Percentiles rank a stretch among this genome's conserved stretches.
These are phyloP conservation scores for Delphinapterus leucas DNA, from an alignment of 2,113 vertebrate genomes.

Conservation along the genomic window DNA sequence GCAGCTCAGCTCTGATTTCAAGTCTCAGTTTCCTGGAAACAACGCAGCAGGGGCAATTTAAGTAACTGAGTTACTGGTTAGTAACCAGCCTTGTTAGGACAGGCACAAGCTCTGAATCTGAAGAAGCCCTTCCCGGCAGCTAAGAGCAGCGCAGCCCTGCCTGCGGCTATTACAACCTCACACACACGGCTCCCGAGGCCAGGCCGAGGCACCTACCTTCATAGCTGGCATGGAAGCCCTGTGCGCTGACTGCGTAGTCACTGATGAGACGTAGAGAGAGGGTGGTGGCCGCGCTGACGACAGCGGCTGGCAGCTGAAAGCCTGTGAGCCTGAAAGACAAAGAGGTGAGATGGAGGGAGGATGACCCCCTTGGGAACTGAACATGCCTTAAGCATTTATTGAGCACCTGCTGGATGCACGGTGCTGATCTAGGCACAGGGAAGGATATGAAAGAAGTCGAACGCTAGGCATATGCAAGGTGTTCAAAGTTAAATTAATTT, in stretches of 20 bases:
- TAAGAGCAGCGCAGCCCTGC: rapidly evolving
- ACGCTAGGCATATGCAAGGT: not conserved
- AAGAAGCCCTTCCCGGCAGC: not conserved
- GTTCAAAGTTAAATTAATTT: not conserved
- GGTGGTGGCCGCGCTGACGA: constrained; percentile 91
- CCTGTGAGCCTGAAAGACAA: constrained; percentile 92
- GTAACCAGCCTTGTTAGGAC: not conserved
- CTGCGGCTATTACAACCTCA: rapidly evolving
- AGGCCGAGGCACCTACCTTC: constrained; percentile 89
- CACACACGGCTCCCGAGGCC: rapidly evolving
- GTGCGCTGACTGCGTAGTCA: constrained; percentile 97
- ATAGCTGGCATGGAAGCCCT: constrained; percentile 95
- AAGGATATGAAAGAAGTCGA: not conserved
- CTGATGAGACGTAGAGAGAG: constrained; percentile 95
- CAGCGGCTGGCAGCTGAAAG: constrained; percentile 96
- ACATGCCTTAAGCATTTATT: not conserved
- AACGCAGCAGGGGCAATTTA: not conserved
- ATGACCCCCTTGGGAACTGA: not conserved
- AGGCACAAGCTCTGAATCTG: not conserved
- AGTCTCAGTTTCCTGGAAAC: not conserved
- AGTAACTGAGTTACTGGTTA: constrained; percentile 4
- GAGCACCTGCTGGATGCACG: not conserved
- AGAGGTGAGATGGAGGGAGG: constrained; percentile 26
- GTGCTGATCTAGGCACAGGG: not conserved
- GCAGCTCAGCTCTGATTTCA: not conserved